Evolutionary conservation across 2,888 invertebrate species (phyloP), one percentile per base, ranked within the genome.

Genomic region (Hyles lineata): DNA sequence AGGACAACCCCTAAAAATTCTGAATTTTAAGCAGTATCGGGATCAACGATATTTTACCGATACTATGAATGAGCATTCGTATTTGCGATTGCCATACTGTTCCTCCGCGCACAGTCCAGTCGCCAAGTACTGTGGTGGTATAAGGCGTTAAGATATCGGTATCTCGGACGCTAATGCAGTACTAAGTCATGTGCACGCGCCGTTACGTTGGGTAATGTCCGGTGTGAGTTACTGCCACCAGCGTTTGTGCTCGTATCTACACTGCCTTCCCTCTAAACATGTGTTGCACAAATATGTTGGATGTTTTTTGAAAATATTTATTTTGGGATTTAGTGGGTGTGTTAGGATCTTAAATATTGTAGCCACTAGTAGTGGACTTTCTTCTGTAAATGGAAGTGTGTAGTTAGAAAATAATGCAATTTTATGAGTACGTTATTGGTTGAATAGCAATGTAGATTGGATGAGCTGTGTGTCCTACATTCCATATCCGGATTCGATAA

Each of bases 171-270:
- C 93, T 94, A 93, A 93, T 93, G 93, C 90, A 93, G 85, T 82
- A 83, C 87, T 93, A 93, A 92, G 82, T 94, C 93, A 93, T 92
- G 92, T 85, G 90, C 88, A 89, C 88, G 87, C 87, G 90, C 88
- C 89, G 85, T 88, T 86, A 89, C 76, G 79, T 85, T 85, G 83
- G 79, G 88, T 86, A 89, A 89, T 85, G 84, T 85, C 82, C 81
- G 77, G 77, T 77, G 80, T 89, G 87, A 89, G 81, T 87, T 89
- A 86, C 83, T 82, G 81, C 79, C 76, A 82, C 83, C 83, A 77
- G 76, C 77, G 76, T 80, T 79, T 80, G 77, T 82, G 79, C 78
- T 80, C 79, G 80, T 70, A 25, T 80, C 82, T 81, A 60, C 25
- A 62, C 50, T 70, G 62, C 70, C 61, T 70, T 70, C 70, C 32